Evolutionary conservation across 2,113 vertebrate species (phyloP), one percentile per base, ranked within the genome.

Genomic region (Etia nguti): DNA sequence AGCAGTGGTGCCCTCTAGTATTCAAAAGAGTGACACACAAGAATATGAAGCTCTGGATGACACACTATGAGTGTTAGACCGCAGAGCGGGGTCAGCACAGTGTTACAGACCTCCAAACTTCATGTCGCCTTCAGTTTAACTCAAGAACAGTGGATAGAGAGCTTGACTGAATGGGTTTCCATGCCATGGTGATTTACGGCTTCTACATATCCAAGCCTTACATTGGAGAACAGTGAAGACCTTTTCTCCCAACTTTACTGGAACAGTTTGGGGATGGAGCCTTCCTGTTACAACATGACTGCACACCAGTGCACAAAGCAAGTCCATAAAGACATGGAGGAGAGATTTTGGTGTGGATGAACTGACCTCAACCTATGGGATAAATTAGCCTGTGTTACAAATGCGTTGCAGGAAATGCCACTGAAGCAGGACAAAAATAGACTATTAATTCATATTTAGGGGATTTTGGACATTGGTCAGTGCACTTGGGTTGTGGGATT

Each of bases 1-100:
- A 84, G 57, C 83, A 2, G 13, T 88, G 86, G 85, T 81, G 90
- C 91, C 90, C 84, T 90, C 92, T 93, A 84, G 92, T 81, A 56
- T 68, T 91, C 81, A 79, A n/a, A 81, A 20, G 22, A 6, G 83
- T 3, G 68, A 83, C 43, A 22, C 48, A 29, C 88, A 90, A 52
- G 60, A 10, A 70, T 8, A 12, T 5, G 24, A 29, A 59, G 29
- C 12, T 60, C 38, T 22, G 54, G 20, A 22, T 68, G 62, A 41
- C 62, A 68, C 62, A 38, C 34, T 38, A 12, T 38, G 38, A 8
- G 62, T 38, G 62, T 68, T 34, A 34, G 34, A 34, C 34, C 6
- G 34, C 34, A 68, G 34, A 38, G 60, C 38, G 6, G 20, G 6
- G 20, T 68, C 20, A 1, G 60, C 60, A 22, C 62, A 38, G 20